Evolutionary conservation across 1,140 invertebrate genomes (phyloP), one percentile per base, ranked within the genome.

Genomic region (Rhagoletis zephyria): DNA sequence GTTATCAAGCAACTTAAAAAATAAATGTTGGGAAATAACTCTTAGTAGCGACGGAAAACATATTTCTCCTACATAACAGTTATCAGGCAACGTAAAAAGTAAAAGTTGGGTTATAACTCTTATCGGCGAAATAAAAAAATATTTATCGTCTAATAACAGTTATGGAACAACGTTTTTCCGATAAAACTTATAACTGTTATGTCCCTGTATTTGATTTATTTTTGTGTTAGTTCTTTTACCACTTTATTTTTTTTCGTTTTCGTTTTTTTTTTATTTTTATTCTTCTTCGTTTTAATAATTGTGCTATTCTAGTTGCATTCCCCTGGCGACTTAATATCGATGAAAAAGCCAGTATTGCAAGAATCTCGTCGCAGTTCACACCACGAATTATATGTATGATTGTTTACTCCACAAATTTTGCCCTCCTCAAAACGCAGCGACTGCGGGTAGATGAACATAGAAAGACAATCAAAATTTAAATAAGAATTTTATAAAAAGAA

Each of bases 321-420:
- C 86, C 97, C 97, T 56, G 95, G 94, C 90, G 96, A 94, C 90
- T 95, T 94, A 3, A 96, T 96, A 89, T 97, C 96, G 85, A 97
- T 95, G 87, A 96, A 95, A 88, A 95, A 95, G 51, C 96, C 96
- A n/a, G 95, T 96, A 89, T 94, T 94, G 93, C 97, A 98, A 0
- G 97, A 95, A 89, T 97, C 96, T 89, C 96, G 95, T 90, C 96
- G 95, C 95, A 98, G 96, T 89, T 97, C 95, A 93, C 97, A 98
- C 96, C 97, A 97, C 65, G 96, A 97, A 45, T 94, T 94, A 93
- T 98, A 98, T 1, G 97, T 97, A 89, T 95, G 95, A 89, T 97
- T 96, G 93, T 98, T 97, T 81, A 95, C 95, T 85, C 96, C 97
- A 94, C 97, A 98, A 67, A 98, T 90, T 89, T 93, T 92, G 12